Evolutionary conservation across 2,888 invertebrate species (phyloP).

Genomic region (Agonopterix subpropinquella): DNA sequence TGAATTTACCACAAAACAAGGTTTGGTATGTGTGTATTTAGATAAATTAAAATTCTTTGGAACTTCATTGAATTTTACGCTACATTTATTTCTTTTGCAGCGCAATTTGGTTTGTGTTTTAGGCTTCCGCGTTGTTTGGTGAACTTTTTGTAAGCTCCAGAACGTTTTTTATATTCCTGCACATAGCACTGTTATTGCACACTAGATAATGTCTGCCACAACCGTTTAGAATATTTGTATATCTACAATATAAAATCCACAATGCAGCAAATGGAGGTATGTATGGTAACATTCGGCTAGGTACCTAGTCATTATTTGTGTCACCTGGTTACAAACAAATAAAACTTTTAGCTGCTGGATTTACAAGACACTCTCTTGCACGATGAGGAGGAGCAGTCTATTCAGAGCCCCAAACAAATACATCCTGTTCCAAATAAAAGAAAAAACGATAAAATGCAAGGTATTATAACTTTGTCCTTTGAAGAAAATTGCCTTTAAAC

Average conservation of each 20-base stretch:
- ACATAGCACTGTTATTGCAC: conserved; percentile 24
- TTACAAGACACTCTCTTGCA: conserved; percentile 42
- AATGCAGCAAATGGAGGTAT: conserved; percentile 54
- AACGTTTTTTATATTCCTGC: conserved; percentile 5
- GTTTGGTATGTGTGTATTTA: conserved; percentile 32
- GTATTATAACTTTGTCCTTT: conserved; percentile 13
- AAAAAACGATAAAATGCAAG: conserved; percentile 44
- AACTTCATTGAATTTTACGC: conserved; percentile 1
- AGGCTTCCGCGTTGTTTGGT: conserved; percentile 38
- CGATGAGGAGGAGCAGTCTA: conserved; percentile 44
- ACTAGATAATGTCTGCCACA: conserved; percentile 34
- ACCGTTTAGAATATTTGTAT: conserved; percentile 25
- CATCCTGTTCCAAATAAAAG: conserved; percentile 34
- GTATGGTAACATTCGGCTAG: conserved; percentile 2
- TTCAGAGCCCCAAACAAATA: conserved; percentile 33
- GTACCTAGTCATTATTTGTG: conserved; percentile 3
- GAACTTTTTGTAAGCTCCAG: conserved; percentile 29
- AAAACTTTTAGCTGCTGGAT: conserved; percentile 32
- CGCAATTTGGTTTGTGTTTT: conserved; percentile 37
- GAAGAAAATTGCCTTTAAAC: too few relatives aligned
- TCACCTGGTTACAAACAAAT: too few relatives aligned
- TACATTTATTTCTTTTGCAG: conserved; percentile 24
- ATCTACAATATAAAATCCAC: conserved; percentile 15
- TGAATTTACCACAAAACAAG: conserved; percentile 49
- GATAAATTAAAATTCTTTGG: not conserved